A percentile compares a stretch with the other conserved stretches of the same genome.
These are phyloP conservation scores for Seladonia tumulorum DNA, from an alignment of 2,888 invertebrate species.

Conservation along the genomic window DNA sequence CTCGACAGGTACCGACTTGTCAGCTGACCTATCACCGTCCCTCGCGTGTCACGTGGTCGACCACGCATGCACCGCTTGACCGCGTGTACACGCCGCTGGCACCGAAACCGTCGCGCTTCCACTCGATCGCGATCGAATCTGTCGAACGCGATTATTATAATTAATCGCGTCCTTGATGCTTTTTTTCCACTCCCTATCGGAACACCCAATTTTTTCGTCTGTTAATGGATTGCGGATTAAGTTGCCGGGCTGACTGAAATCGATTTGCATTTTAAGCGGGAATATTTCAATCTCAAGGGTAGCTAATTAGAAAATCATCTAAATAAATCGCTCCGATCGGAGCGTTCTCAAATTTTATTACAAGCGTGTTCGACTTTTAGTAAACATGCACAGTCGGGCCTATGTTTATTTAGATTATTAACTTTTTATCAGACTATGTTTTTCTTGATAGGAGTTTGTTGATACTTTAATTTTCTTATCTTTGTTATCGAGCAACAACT, in stretches of 20 bases:
- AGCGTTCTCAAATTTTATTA: background rate
- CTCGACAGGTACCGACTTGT: constrained; percentile 40
- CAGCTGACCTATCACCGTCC: constrained; percentile 69
- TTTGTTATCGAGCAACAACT: background rate
- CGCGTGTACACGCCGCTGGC: constrained; percentile 34
- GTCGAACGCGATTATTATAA: background rate
- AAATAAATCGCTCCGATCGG: background rate
- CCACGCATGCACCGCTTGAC: constrained; percentile 51
- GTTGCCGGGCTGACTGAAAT: background rate
- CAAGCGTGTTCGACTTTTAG: background rate
- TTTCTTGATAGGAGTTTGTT: background rate
- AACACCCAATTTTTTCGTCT: background rate
- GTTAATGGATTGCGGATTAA: background rate
- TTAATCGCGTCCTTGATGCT: background rate
- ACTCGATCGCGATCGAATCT: background rate
- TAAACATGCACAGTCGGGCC: background rate
- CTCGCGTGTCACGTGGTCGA: constrained; percentile 65
- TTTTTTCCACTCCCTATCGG: background rate
- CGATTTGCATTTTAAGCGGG: background rate
- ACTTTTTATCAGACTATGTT: background rate
- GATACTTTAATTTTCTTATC: background rate
- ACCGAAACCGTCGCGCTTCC: background rate
- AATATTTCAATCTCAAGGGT: background rate
- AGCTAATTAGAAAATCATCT: background rate
- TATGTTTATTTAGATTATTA: background rate